A percentile compares a stretch with the other conserved stretches of the same genome.
phyloP scores from a whole-genome alignment of 1,140 invertebrate species.

The Drosophila novamexicana region DNA sequence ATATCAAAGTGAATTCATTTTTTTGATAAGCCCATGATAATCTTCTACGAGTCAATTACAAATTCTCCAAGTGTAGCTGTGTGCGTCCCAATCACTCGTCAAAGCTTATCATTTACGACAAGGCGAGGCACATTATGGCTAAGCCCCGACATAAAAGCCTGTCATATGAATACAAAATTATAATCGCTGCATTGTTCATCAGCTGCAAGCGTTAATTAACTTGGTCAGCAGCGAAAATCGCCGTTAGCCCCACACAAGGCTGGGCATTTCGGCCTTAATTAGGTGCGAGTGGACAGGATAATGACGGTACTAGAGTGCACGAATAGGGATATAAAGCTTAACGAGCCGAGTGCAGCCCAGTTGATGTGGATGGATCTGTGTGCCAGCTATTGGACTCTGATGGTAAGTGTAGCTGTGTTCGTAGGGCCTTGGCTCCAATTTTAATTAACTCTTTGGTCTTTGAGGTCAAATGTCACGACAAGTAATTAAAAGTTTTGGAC shows the following conservation, averaged over 20 bases:
- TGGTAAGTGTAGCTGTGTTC: neutral
- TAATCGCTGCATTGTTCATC: slow-evolving; percentile 20
- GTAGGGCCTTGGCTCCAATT: slow-evolving; percentile 2
- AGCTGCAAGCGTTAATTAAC: slow-evolving; percentile 41
- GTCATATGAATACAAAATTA: slow-evolving; percentile 23
- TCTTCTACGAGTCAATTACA: neutral
- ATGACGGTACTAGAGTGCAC: slow-evolving; percentile 11
- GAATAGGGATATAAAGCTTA: neutral
- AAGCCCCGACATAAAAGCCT: slow-evolving; percentile 24
- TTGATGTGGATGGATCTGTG: neutral
- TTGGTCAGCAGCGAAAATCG: slow-evolving; percentile 9
- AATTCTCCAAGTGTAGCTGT: neutral
- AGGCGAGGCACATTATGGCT: neutral
- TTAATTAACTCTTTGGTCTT: slow-evolving; percentile 35
- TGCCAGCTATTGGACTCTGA: slow-evolving; percentile 4
- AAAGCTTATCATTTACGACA: neutral
- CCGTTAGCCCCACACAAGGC: neutral
- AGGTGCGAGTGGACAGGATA: slow-evolving; percentile 28
- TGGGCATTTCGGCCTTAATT: slow-evolving; percentile 33
- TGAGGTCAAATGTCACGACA: slow-evolving; percentile 13
- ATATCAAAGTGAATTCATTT: neutral
- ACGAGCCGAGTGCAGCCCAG: slow-evolving; percentile 9
- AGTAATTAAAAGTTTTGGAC: slow-evolving; percentile 34
- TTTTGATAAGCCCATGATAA: slow-evolving; percentile 6
- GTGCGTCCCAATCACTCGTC: slow-evolving; percentile 7